Evolutionary conservation across 2,113 vertebrate species (phyloP).

Genomic region (Prionailurus viverrinus): DNA sequence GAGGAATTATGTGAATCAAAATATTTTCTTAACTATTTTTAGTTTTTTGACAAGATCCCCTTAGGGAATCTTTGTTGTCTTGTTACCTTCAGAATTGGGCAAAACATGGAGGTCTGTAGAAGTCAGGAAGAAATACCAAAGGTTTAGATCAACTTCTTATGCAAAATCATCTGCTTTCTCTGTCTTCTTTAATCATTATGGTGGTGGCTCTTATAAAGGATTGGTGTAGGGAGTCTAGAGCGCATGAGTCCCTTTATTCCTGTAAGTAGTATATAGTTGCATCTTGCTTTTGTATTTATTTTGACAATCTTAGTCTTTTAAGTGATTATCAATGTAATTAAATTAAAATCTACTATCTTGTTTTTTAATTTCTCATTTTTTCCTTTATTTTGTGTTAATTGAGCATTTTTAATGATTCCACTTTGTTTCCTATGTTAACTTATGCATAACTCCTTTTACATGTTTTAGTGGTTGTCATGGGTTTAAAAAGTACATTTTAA

Average conservation of each 20-base stretch:
- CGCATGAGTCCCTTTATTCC: background rate
- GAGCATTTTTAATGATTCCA: background rate
- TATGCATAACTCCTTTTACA: background rate
- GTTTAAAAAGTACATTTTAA: background rate
- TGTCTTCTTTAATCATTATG: background rate
- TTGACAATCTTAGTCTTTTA: background rate
- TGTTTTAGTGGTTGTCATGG: background rate
- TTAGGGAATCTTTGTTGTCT: slow-evolving; percentile 83
- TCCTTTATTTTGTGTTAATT: background rate
- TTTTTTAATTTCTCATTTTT: background rate
- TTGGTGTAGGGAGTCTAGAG: background rate
- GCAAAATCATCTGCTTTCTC: background rate
- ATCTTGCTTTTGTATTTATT: background rate
- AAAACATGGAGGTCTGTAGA: slow-evolving; percentile 64
- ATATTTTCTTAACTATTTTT: slow-evolving; percentile 81
- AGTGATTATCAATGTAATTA: slow-evolving; percentile 23
- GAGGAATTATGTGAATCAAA: slow-evolving; percentile 82
- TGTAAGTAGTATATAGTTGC: background rate
- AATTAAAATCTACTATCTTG: background rate
- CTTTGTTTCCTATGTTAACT: background rate
- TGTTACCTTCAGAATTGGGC: slow-evolving; percentile 76
- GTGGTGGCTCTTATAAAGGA: background rate
- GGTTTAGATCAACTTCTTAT: background rate
- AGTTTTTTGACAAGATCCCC: slow-evolving; percentile 82
- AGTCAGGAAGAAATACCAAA: slow-evolving; percentile 77